Percentiles rank a stretch among this genome's conserved stretches.
These are phyloP conservation scores for Chiloscyllium plagiosum DNA, from an alignment of 2,113 vertebrate species.

Conservation along the genomic window DNA sequence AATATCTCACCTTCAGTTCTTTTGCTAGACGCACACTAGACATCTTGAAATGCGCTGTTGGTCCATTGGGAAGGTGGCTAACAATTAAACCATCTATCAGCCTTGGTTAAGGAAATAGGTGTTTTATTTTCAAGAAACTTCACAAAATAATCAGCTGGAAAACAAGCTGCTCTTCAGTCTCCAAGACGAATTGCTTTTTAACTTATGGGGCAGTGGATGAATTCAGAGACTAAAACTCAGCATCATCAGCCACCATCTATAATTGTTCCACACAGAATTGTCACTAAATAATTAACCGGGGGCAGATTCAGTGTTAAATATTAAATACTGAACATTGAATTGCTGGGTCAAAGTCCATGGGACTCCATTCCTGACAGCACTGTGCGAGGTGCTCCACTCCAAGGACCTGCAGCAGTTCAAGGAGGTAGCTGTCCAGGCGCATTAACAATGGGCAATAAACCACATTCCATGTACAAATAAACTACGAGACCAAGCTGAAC, in stretches of 20 bases:
- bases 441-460: too few relatives aligned
- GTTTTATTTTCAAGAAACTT: neutral
- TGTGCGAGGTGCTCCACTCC: too few relatives aligned
- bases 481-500: neutral
- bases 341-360: too few relatives aligned
- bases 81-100: conserved; percentile 85
- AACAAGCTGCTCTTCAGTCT: neutral
- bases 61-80: conserved; percentile 88
- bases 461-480: too few relatives aligned
- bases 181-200: neutral
- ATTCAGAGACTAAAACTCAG: neutral
- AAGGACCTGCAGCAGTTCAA: too few relatives aligned
- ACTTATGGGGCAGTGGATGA: neutral
- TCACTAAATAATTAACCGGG: neutral
- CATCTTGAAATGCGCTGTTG: conserved; percentile 94
- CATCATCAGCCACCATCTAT: neutral
- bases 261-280: neutral
- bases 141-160: neutral
- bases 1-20: conserved; percentile 79
- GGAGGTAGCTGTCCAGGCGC: too few relatives aligned
- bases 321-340: too few relatives aligned
- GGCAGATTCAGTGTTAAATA: neutral
- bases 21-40: conserved; percentile 88
- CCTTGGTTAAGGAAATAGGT: conserved; percentile 56
- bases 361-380: too few relatives aligned